These are phyloP conservation scores for Sitta carolinensis DNA, from an alignment of 2,797 vertebrate species.

Conservation along the genomic window DNA sequence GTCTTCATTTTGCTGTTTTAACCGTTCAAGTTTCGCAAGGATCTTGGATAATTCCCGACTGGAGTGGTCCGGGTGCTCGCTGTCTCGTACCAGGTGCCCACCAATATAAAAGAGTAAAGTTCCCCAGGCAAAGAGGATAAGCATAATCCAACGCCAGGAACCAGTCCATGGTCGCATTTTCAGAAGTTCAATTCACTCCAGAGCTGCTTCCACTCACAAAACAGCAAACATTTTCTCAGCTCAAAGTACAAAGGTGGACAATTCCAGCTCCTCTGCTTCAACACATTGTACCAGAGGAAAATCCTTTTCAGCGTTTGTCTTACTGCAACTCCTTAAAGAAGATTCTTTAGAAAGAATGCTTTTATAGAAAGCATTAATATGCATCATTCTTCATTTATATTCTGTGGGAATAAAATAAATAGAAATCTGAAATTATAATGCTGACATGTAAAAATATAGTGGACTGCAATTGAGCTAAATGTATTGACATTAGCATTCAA, in stretches of 20 bases:
- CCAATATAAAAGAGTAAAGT: slow-evolving; percentile 97
- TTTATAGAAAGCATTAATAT: slow-evolving; percentile 20
- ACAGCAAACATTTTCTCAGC: slow-evolving; percentile 68
- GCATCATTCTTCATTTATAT: slow-evolving; percentile 50
- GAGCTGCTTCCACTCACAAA: slow-evolving; percentile 71
- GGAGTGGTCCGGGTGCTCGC: slow-evolving; percentile 92
- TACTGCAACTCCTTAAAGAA: slow-evolving; percentile 37
- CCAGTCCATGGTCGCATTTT: slow-evolving; percentile 98
- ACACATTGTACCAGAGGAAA: slow-evolving; percentile 58
- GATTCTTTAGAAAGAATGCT: neutral
- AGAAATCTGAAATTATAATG: slow-evolving; percentile 30
- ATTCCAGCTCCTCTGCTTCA: slow-evolving; percentile 57
- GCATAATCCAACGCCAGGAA: slow-evolving; percentile 99
- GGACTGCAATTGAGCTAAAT: slow-evolving; percentile 10
- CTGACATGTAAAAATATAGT: neutral
- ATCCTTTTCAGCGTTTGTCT: slow-evolving; percentile 17
- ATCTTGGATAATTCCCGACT: slow-evolving; percentile 96
- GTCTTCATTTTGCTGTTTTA: slow-evolving; percentile 98
- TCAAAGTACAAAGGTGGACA: neutral
- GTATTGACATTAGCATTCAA: neutral
- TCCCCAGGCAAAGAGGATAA: slow-evolving; percentile 98
- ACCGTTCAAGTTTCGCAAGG: slow-evolving; percentile 94
- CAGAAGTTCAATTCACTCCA: slow-evolving; percentile 73
- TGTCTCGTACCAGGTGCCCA: slow-evolving; percentile 95
- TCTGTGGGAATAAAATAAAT: slow-evolving; percentile 66